Conservation (phyloP, 2,888 invertebrate species). For the Tipula helvola region DNA sequence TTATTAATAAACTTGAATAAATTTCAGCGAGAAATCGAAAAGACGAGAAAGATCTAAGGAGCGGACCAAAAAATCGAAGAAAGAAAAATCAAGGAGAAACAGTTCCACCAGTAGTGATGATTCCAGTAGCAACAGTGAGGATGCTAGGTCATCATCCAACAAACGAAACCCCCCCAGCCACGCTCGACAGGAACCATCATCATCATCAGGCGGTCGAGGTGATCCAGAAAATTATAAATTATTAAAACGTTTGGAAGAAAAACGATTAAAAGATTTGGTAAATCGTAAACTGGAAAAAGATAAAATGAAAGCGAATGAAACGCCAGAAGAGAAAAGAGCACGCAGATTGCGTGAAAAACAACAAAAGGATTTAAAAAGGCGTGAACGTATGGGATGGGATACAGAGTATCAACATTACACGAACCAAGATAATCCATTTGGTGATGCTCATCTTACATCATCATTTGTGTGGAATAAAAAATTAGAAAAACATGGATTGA, state of each 20-base stretch:
- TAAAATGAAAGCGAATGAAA: conserved; percentile 74
- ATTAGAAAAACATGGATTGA: conserved; percentile 81
- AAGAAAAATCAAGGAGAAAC: background rate
- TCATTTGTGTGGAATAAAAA: conserved; percentile 98
- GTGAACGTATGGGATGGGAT: conserved; percentile 95
- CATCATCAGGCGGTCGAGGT: background rate
- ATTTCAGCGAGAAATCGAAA: background rate
- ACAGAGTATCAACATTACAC: conserved; percentile 94
- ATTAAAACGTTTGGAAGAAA: conserved; percentile 58
- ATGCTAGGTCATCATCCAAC: background rate
- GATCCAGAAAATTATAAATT: conserved; percentile 34
- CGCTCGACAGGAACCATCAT: background rate
- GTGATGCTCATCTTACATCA: conserved; percentile 87
- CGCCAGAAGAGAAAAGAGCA: conserved; percentile 84
- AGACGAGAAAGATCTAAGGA: background rate
- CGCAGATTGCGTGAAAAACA: conserved; percentile 83
- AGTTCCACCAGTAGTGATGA: background rate
- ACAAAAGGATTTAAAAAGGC: conserved; percentile 73
- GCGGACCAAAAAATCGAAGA: background rate
- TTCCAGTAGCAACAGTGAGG: background rate
- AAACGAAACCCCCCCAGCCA: background rate
- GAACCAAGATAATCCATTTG: conserved; percentile 97
- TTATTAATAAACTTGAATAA: background rate
- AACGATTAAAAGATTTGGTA: conserved; percentile 49
- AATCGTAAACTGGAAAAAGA: conserved; percentile 60